Percentiles rank a stretch among this genome's conserved stretches.
phyloP scores from a whole-genome alignment of 2,113 vertebrate species.

The Silurus glanis region DNA sequence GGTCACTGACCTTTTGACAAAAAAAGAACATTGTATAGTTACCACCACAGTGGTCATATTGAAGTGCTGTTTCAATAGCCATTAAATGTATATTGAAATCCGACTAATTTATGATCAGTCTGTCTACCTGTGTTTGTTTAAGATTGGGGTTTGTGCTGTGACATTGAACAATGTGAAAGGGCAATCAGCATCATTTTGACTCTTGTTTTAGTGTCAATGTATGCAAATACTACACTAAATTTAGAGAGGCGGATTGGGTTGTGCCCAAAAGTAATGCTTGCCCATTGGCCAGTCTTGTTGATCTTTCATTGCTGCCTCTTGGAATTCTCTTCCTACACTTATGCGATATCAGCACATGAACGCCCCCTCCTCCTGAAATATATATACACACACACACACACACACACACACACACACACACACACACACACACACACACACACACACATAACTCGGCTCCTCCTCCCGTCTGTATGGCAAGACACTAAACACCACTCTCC shows the following conservation, averaged over 20 bases:
- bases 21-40: background rate
- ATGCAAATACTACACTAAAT: background rate
- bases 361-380: slow-evolving; percentile 23
- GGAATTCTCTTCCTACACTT: slow-evolving; percentile 58
- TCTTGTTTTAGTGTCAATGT: background rate
- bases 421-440: slow-evolving; percentile 20
- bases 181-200: background rate
- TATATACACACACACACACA: slow-evolving; percentile 26
- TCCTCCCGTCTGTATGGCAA: slow-evolving; percentile 45
- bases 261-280: background rate
- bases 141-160: background rate
- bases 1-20: background rate
- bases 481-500: slow-evolving; percentile 54
- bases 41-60: background rate
- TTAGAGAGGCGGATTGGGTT: background rate
- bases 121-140: background rate
- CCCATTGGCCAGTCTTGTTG: background rate
- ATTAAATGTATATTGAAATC: background rate
- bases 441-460: slow-evolving; percentile 29
- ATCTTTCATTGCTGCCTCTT: slow-evolving; percentile 33
- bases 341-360: slow-evolving; percentile 63
- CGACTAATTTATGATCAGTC: background rate
- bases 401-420: slow-evolving; percentile 11
- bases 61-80: background rate
- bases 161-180: background rate